phyloP scores from a whole-genome alignment of 2,888 invertebrate genomes.

The Drosophila quasianomalipes region DNA sequence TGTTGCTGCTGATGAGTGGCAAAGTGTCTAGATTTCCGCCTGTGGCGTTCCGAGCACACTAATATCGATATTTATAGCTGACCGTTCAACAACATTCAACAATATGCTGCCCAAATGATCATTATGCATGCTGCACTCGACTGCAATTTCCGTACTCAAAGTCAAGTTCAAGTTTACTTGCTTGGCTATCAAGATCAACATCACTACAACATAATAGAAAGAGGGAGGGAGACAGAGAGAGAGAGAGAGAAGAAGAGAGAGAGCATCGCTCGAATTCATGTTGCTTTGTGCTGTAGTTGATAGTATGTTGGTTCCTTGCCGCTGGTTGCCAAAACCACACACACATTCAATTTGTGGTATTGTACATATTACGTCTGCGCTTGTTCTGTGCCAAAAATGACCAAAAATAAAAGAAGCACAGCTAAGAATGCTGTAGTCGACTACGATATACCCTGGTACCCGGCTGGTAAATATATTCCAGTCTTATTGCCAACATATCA shows the following conservation, averaged over 20 bases:
- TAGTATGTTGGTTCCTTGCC: constrained; percentile 8
- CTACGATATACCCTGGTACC: background rate
- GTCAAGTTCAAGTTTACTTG: constrained; percentile 68
- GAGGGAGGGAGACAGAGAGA: no score
- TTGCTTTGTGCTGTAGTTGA: constrained; percentile 29
- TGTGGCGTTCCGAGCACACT: constrained; percentile 41
- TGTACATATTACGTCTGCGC: constrained; percentile 9
- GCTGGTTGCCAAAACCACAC: constrained; percentile 47
- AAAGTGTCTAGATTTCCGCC: constrained; percentile 60
- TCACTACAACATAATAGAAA: background rate
- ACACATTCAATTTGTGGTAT: background rate
- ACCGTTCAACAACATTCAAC: background rate
- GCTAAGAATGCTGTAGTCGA: background rate
- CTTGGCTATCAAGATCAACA: constrained; percentile 7
- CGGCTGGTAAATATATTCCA: background rate
- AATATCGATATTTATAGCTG: constrained; percentile 44
- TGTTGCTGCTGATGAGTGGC: constrained; percentile 20
- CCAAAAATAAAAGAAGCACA: constrained; percentile 1
- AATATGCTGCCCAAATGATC: constrained; percentile 20
- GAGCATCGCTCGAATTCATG: constrained; percentile 26
- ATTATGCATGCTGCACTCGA: constrained; percentile 38
- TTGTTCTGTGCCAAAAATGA: constrained; percentile 16
- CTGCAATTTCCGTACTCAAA: constrained; percentile 43
- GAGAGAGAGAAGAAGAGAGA: background rate
- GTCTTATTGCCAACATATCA: background rate